Conservation (phyloP, 2,113 vertebrate genomes). For the Pimephales promelas region DNA sequence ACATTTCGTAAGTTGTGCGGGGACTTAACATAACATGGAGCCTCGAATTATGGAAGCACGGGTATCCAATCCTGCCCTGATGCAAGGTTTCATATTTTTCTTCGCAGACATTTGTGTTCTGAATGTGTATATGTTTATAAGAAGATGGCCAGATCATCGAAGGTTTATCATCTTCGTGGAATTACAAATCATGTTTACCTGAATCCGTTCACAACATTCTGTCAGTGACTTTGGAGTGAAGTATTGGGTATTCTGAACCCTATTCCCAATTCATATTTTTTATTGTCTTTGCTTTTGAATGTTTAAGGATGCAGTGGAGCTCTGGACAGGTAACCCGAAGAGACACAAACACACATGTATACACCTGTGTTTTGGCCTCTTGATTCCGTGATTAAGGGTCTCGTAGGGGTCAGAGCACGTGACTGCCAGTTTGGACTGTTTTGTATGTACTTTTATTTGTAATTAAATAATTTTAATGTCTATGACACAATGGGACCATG, state of each 20-base stretch:
- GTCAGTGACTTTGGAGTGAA: slow-evolving; percentile 26
- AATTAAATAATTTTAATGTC: slow-evolving; percentile 66
- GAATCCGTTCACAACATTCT: slow-evolving; percentile 3
- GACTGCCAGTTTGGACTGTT: slow-evolving; percentile 24
- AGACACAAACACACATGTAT: background rate
- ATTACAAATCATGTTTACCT: slow-evolving; percentile 22
- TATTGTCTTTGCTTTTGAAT: slow-evolving; percentile 1
- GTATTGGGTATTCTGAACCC: slow-evolving; percentile 15
- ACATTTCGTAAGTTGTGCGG: background rate
- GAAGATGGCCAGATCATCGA: background rate
- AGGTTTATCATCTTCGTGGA: background rate
- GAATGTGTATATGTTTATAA: background rate
- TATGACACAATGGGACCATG: slow-evolving; percentile 73
- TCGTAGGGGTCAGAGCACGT: background rate
- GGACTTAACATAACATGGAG: background rate
- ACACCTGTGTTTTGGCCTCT: slow-evolving; percentile 6
- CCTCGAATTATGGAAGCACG: slow-evolving; percentile 8
- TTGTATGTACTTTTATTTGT: background rate
- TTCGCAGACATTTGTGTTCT: slow-evolving; percentile 11
- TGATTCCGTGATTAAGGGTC: background rate
- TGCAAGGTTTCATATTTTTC: background rate
- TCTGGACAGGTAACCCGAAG: slow-evolving; percentile 3
- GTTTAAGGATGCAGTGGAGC: slow-evolving; percentile 14
- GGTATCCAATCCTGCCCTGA: background rate
- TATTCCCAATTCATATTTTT: background rate